A percentile compares a stretch with the other conserved stretches of the same genome.
phyloP scores from a whole-genome alignment of 2,888 invertebrate species.

The Heliconius ethilla region DNA sequence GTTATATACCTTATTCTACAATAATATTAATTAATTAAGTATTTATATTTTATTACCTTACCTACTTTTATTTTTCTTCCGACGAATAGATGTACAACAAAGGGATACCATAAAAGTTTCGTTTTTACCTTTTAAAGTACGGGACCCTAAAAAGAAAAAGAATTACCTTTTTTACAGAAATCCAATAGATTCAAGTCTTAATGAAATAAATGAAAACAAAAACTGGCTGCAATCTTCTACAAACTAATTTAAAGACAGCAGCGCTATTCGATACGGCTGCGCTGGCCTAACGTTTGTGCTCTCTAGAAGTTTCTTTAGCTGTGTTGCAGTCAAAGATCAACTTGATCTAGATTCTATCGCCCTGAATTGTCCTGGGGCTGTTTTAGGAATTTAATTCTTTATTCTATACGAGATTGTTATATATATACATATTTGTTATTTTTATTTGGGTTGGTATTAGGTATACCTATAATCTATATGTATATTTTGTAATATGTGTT shows the following conservation, averaged over 20 bases:
- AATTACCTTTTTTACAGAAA: not conserved
- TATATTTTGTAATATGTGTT: too few species aligned
- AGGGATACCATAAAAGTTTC: too few species aligned
- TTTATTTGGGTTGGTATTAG: too few species aligned
- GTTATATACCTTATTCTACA: too few species aligned
- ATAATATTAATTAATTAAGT: too few species aligned
- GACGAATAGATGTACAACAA: too few species aligned
- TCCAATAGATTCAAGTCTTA: constrained; percentile 14
- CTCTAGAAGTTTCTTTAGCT: constrained; percentile 29
- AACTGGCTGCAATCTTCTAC: constrained; percentile 4
- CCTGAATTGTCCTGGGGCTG: constrained; percentile 37
- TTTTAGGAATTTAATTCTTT: constrained; percentile 10
- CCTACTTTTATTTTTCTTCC: too few species aligned
- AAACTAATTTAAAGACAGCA: constrained; percentile 21
- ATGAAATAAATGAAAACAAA: constrained; percentile 22
- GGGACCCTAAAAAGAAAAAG: not conserved
- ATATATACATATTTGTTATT: not conserved
- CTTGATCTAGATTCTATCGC: constrained; percentile 36
- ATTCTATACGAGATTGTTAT: not conserved
- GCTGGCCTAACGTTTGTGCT: constrained; percentile 29
- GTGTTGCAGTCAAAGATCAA: constrained; percentile 39
- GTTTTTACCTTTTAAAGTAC: too few species aligned
- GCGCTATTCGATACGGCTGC: constrained; percentile 12
- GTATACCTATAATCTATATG: too few species aligned
- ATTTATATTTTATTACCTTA: too few species aligned